phyloP scores from a whole-genome alignment of 2,797 vertebrate species.

The Chrosomus eos region DNA sequence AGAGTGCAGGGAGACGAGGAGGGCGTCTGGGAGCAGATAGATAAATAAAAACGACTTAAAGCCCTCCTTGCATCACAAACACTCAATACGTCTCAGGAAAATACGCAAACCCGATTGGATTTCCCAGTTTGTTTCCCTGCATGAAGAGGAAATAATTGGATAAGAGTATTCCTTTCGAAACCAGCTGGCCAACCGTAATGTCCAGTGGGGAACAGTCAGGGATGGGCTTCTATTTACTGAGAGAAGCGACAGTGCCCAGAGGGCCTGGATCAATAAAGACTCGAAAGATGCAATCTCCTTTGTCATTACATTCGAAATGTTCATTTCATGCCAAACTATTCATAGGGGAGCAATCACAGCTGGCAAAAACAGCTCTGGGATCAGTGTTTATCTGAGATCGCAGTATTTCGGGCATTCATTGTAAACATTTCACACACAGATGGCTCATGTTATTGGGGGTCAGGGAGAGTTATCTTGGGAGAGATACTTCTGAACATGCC shows the following conservation, averaged over 20 bases:
- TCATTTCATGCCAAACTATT: conserved; percentile 63
- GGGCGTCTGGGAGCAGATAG: conserved; percentile 70
- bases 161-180: conserved; percentile 38
- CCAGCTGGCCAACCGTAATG: background rate
- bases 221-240: conserved; percentile 55
- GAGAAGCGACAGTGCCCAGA: conserved; percentile 51
- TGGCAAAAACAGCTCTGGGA: conserved; percentile 36
- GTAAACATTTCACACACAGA: conserved; percentile 51
- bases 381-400: conserved; percentile 7
- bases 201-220: conserved; percentile 41
- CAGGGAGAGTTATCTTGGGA: conserved; percentile 54
- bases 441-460: conserved; percentile 26
- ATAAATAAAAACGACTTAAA: conserved; percentile 72
- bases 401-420: conserved; percentile 53
- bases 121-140: background rate
- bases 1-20: conserved; percentile 74
- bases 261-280: conserved; percentile 66
- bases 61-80: conserved; percentile 25
- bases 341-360: conserved; percentile 60
- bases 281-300: conserved; percentile 53
- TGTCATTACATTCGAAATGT: conserved; percentile 59
- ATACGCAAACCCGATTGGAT: conserved; percentile 49
- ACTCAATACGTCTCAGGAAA: conserved; percentile 53
- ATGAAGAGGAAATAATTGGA: conserved; percentile 57
- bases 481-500: background rate